Evolutionary conservation across 2,888 invertebrate species (phyloP).

Genomic region (Zonitis immaculata): DNA sequence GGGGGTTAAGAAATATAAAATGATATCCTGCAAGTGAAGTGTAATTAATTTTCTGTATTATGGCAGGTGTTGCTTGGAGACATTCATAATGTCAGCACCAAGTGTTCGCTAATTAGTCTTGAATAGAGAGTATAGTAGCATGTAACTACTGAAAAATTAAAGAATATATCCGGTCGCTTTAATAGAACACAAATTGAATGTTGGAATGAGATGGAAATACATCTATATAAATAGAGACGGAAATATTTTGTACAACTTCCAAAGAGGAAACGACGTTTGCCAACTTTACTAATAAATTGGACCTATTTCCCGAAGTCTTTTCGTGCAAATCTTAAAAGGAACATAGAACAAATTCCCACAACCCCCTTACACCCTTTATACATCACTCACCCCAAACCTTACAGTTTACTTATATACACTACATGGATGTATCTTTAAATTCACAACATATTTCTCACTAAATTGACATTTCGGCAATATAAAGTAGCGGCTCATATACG

Average conservation of each 20-base stretch:
- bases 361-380: too few species aligned
- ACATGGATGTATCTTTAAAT: too few species aligned
- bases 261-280: slow-evolving; percentile 5
- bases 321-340: neutral
- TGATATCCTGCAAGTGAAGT: slow-evolving; percentile 21
- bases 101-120: slow-evolving; percentile 31
- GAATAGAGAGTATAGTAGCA: slow-evolving; percentile 23
- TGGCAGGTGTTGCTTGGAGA: slow-evolving; percentile 25
- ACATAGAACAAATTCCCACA: neutral
- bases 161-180: slow-evolving; percentile 15
- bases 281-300: slow-evolving; percentile 8
- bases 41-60: slow-evolving; percentile 27
- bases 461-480: too few species aligned
- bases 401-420: too few species aligned
- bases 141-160: slow-evolving; percentile 25
- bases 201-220: neutral
- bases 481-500: too few species aligned
- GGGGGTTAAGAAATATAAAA: too few species aligned
- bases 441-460: too few species aligned
- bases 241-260: slow-evolving; percentile 1
- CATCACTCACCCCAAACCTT: too few species aligned
- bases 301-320: slow-evolving; percentile 1
- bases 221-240: too few species aligned
- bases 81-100: slow-evolving; percentile 29
- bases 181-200: neutral